Evolutionary conservation across 2,888 invertebrate species (phyloP).

Genomic region (Melinopterus prodromus): DNA sequence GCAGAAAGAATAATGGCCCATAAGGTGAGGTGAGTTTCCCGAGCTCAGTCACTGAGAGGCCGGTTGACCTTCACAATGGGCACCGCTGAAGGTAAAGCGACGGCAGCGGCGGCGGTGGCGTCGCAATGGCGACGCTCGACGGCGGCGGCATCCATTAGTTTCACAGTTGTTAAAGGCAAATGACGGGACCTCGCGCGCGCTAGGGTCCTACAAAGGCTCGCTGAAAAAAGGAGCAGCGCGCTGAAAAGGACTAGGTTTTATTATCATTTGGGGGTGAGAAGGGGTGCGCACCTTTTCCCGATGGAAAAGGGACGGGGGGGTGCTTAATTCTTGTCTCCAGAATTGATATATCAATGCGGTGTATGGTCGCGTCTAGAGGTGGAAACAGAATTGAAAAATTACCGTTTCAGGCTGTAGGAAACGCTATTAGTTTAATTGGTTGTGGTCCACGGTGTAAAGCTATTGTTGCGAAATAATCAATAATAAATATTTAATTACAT

Average conservation of each 20-base stretch:
- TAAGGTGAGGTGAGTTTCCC: constrained; percentile 11
- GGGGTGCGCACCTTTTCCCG: background rate
- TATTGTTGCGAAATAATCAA: too few species aligned
- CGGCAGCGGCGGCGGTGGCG: constrained; percentile 49
- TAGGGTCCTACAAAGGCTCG: background rate
- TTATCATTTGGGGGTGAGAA: background rate
- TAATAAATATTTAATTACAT: too few species aligned
- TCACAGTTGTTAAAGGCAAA: constrained; percentile 59
- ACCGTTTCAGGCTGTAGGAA: too few species aligned
- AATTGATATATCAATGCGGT: background rate
- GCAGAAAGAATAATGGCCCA: constrained; percentile 22
- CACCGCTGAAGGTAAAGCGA: background rate
- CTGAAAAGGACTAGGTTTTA: constrained; percentile 5
- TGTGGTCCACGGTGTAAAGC: too few species aligned
- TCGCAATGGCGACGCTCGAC: constrained; percentile 45
- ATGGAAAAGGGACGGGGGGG: background rate
- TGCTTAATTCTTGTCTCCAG: background rate
- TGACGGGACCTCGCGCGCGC: constrained; percentile 49
- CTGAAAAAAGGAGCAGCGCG: background rate
- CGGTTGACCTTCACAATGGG: constrained; percentile 20
- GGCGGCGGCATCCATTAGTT: constrained; percentile 56
- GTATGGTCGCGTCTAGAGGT: too few species aligned
- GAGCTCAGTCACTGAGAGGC: background rate
- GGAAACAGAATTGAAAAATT: too few species aligned
- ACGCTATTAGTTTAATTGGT: too few species aligned